A percentile compares a stretch with the other conserved stretches of the same genome.
Evolutionary conservation across 2,113 vertebrate genomes (phyloP).

Genomic region (Scomber japonicus): DNA sequence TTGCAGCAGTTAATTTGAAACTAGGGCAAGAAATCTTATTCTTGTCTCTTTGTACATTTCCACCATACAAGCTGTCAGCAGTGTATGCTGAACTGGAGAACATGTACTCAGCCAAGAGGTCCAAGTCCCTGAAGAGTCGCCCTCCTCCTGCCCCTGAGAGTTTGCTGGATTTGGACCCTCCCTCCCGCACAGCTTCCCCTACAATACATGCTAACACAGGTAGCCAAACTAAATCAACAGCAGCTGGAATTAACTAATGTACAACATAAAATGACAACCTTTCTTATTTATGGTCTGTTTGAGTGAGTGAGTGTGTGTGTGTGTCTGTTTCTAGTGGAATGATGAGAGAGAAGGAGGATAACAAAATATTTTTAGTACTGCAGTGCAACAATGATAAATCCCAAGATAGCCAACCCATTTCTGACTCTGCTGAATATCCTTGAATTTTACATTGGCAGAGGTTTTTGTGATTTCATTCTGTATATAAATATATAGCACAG

Average conservation of each 20-base stretch:
- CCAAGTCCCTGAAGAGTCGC: conserved; percentile 83
- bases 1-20: too few species aligned
- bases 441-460: conserved; percentile 11
- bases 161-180: conserved; percentile 79
- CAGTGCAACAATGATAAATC: conserved; percentile 27
- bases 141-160: conserved; percentile 86
- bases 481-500: conserved; percentile 16
- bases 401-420: conserved; percentile 44
- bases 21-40: conserved; percentile 35
- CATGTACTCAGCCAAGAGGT: conserved; percentile 90
- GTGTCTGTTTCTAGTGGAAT: conserved; percentile 1
- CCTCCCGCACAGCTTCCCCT: conserved; percentile 80
- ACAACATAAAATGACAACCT: not conserved
- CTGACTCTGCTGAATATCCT: conserved; percentile 25
- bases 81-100: conserved; percentile 96
- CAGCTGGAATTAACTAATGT: not conserved
- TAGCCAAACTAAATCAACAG: conserved; percentile 53
- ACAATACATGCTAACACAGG: conserved; percentile 80
- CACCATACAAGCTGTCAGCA: conserved; percentile 89
- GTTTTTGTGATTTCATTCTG: conserved; percentile 2
- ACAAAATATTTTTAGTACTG: conserved; percentile 23
- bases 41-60: conserved; percentile 47
- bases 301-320: not conserved
- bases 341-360: not conserved
- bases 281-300: not conserved